Evolutionary conservation across 1,140 invertebrate genomes (phyloP), one percentile per base, ranked within the genome.

Genomic region (Trypoxylus dichotomus): DNA sequence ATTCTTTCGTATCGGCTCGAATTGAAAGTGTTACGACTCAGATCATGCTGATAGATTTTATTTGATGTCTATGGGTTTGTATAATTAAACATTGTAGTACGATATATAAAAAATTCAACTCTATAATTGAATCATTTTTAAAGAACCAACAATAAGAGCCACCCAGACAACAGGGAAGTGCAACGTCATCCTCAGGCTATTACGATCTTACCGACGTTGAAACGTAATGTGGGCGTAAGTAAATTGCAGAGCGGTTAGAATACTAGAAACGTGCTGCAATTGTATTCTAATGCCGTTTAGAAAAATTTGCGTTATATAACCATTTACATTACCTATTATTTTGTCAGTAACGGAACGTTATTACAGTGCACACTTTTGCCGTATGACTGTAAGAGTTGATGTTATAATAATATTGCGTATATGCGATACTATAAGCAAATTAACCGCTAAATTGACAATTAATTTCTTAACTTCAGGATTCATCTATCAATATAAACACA

Each of bases 221-320:
- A 32, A 75, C 43, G 24, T 75, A 27, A 43, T 37, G 76, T 77
- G 76, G 76, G 76, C 76, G 76, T 68, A 41, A 47, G 54, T 77
- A 77, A 77, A 77, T 77, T 77, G 76, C 60, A 77, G 76, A 77
- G 76, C 76, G 76, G 76, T 71, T 68, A 24, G 60, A 77, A 77
- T 77, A 72, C 76, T 68, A 77, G 76, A 77, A 77, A 77, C 76
- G 76, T 77, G 76, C 37, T 19, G 76, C 76, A 77, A 77, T 77
- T 77, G 76, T 77, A 77, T 77, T 77, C 76, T 77, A 77, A 77
- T 77, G 60, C 58, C 25, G 25, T 25, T 43, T 27, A 19, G 15
- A 75, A 75, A 75, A 75, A 24, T 41, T 74, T 74, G 29, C 72
- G 41, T 75, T 75, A 75, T 75, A 75, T 75, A 75, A 75, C 74